Percentiles rank a stretch among this genome's conserved stretches.
Conservation (phyloP, 1,140 invertebrate genomes). For the Drosophila dunni region DNA sequence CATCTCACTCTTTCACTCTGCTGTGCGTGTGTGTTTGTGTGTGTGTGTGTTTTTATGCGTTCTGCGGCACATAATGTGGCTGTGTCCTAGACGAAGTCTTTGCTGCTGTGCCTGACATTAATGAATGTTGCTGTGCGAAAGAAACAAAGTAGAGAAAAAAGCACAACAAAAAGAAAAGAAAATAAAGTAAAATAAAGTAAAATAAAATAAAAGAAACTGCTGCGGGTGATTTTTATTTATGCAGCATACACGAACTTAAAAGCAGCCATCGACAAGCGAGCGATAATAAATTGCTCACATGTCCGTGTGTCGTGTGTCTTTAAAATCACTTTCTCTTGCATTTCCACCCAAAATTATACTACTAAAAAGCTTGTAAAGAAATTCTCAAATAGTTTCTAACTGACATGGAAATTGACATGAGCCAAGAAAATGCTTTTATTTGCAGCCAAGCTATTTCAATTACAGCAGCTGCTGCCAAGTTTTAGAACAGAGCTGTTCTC, state of each 20-base stretch:
- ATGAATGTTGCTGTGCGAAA: constrained; percentile 69
- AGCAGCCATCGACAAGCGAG: constrained; percentile 42
- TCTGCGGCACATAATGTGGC: constrained; percentile 76
- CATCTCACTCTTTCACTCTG: constrained; percentile 6
- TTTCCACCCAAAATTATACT: background rate
- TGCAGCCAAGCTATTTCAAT: background rate
- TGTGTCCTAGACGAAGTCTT: constrained; percentile 59
- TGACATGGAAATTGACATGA: background rate
- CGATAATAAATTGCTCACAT: constrained; percentile 21
- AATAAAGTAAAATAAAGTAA: too few relatives aligned
- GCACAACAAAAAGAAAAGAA: constrained; percentile 18
- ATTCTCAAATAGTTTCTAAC: background rate
- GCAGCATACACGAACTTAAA: constrained; percentile 43
- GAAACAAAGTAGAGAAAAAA: constrained; percentile 1
- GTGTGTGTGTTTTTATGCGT: constrained; percentile 73
- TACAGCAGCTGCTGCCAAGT: background rate
- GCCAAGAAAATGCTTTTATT: background rate
- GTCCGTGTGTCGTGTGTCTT: constrained; percentile 10
- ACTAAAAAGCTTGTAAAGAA: background rate
- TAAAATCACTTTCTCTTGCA: constrained; percentile 27
- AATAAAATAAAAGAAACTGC: constrained; percentile 31
- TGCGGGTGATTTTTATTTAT: constrained; percentile 77
- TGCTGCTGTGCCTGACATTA: constrained; percentile 66
- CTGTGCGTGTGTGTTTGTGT: constrained; percentile 30
- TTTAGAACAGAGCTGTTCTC: background rate